Evolutionary conservation across 2,113 vertebrate species (phyloP).

Genomic region (Datnioides undecimradiatus): DNA sequence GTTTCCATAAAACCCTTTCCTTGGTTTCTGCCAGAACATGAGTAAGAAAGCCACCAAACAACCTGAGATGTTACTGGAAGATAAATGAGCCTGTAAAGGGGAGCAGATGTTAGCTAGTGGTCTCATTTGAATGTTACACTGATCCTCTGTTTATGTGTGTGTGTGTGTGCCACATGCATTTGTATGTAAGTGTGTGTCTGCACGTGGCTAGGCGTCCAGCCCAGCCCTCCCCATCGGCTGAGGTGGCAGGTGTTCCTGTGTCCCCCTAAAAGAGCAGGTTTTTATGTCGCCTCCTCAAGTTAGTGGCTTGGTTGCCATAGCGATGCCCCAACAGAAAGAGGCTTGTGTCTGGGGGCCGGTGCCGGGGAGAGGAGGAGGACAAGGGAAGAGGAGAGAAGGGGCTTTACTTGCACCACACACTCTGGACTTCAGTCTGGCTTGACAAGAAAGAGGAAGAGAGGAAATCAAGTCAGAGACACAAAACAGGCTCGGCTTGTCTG

Average conservation of each 20-base stretch:
- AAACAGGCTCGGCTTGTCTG: conserved; percentile 77
- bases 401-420: conserved; percentile 66
- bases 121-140: conserved; percentile 75
- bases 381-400: conserved; percentile 71
- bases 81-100: conserved; percentile 60
- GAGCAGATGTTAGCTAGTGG: conserved; percentile 75
- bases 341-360: conserved; percentile 87
- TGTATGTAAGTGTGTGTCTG: conserved; percentile 69
- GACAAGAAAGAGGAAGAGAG: conserved; percentile 58
- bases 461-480: conserved; percentile 73
- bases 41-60: conserved; percentile 34
- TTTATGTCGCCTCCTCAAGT: conserved; percentile 87
- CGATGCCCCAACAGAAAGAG: conserved; percentile 87
- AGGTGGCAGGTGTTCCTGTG: conserved; percentile 86
- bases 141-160: conserved; percentile 55
- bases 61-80: conserved; percentile 49
- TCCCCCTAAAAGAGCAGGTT: conserved; percentile 85
- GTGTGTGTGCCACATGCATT: conserved; percentile 51
- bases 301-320: conserved; percentile 86
- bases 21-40: background rate
- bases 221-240: conserved; percentile 73
- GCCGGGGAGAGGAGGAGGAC: conserved; percentile 79
- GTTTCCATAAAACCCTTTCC: conserved; percentile 14
- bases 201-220: conserved; percentile 62
- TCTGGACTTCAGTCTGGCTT: conserved; percentile 58